Evolutionary conservation across 2,113 vertebrate genomes (phyloP).

Genomic region (Serinus canaria): DNA sequence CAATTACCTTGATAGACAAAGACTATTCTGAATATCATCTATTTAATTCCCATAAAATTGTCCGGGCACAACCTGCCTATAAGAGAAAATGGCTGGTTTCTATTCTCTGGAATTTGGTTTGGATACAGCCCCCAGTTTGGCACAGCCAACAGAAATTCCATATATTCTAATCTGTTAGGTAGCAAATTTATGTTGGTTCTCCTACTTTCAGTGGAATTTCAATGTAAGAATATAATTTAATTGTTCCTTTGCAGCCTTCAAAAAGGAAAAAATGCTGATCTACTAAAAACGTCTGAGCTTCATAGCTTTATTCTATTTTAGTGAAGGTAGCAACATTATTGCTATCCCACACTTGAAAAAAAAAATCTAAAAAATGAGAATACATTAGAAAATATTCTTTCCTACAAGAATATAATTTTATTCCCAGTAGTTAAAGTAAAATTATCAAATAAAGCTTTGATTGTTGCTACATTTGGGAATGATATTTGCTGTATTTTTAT

Average conservation of each 20-base stretch:
- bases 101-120: neutral
- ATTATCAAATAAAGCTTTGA: slow-evolving; percentile 30
- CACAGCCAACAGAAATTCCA: neutral
- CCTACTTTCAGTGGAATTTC: neutral
- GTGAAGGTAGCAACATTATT: neutral
- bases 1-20: neutral
- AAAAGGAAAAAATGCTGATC: neutral
- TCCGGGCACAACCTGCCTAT: neutral
- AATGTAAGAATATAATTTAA: neutral
- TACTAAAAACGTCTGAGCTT: neutral
- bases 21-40: neutral
- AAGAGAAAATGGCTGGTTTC: neutral
- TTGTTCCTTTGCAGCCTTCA: neutral
- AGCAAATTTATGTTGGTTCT: neutral
- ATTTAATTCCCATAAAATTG: neutral
- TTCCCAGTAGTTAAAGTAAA: slow-evolving; percentile 19
- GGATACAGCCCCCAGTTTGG: neutral
- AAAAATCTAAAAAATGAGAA: neutral
- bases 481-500: slow-evolving; percentile 33
- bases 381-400: neutral
- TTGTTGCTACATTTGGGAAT: slow-evolving; percentile 13
- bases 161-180: neutral
- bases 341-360: neutral
- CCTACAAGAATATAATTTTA: slow-evolving; percentile 15
- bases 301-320: neutral